Conservation (phyloP, 2,113 vertebrate species). For the Ptyas mucosa region DNA sequence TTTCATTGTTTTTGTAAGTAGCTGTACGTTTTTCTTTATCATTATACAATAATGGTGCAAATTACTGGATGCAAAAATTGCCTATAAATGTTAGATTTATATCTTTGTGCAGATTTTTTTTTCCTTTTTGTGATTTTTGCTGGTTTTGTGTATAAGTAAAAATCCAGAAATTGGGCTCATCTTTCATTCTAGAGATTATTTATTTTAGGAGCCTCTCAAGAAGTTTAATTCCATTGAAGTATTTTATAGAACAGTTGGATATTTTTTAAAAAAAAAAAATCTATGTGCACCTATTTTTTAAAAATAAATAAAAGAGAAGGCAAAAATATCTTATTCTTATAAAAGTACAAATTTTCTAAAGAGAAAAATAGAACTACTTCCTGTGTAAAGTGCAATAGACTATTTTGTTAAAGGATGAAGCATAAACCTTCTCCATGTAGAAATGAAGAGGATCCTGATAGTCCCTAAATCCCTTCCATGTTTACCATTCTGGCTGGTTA, state of each 20-base stretch:
- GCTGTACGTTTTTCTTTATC: background rate
- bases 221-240: background rate
- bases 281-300: background rate
- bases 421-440: too few species aligned
- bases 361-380: background rate
- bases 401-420: background rate
- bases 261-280: too few species aligned
- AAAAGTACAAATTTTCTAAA: background rate
- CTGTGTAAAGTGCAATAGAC: too few species aligned
- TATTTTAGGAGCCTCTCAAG: conserved; percentile 35
- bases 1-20: background rate
- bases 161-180: conserved; percentile 40
- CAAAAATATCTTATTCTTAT: background rate
- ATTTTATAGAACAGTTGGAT: background rate
- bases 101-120: background rate
- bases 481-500: background rate
- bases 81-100: conserved; percentile 5
- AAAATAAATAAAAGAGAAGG: background rate
- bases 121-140: conserved; percentile 38
- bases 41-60: conserved; percentile 41
- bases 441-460: background rate
- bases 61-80: conserved; percentile 45
- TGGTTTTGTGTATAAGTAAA: background rate
- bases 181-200: conserved; percentile 49
- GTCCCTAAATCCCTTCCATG: background rate